phyloP scores from a whole-genome alignment of 2,113 vertebrate genomes.

The Tylochromis polylepis region DNA sequence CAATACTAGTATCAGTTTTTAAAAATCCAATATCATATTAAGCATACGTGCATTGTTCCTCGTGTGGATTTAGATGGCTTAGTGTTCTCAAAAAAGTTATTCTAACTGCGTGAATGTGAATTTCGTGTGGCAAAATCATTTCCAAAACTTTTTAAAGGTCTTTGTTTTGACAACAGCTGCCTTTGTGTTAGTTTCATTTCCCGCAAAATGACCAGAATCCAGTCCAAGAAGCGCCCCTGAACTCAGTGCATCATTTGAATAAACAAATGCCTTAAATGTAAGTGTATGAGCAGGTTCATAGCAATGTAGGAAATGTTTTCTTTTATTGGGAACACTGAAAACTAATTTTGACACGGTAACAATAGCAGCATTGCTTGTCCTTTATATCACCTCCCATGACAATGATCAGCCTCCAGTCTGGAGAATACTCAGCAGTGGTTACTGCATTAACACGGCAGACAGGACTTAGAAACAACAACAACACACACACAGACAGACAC shows the following conservation, averaged over 20 bases:
- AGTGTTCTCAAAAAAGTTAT: too few species aligned
- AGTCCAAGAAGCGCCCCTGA: not conserved
- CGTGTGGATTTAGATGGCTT: not conserved
- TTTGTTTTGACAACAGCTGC: not conserved
- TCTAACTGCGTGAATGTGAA: not conserved
- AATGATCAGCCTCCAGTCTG: constrained; percentile 17
- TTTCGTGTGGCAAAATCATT: not conserved
- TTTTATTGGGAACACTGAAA: not conserved
- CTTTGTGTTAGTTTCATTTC: not conserved
- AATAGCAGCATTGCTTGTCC: not conserved
- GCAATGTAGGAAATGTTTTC: not conserved
- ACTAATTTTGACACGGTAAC: constrained; percentile 1
- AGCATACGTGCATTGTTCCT: not conserved
- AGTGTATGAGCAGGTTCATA: not conserved
- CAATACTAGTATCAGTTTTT: too few species aligned
- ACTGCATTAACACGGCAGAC: not conserved
- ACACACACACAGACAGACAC: not conserved
- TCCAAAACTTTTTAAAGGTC: not conserved
- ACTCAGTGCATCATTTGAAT: not conserved
- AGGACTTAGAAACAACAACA: constrained; percentile 1
- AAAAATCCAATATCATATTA: not conserved
- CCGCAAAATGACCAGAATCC: not conserved
- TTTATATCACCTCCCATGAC: not conserved
- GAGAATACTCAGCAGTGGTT: not conserved
- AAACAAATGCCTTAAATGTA: constrained; percentile 1